Evolutionary conservation across 2,113 vertebrate species (phyloP).

Genomic region (Lamprologus lemairii): DNA sequence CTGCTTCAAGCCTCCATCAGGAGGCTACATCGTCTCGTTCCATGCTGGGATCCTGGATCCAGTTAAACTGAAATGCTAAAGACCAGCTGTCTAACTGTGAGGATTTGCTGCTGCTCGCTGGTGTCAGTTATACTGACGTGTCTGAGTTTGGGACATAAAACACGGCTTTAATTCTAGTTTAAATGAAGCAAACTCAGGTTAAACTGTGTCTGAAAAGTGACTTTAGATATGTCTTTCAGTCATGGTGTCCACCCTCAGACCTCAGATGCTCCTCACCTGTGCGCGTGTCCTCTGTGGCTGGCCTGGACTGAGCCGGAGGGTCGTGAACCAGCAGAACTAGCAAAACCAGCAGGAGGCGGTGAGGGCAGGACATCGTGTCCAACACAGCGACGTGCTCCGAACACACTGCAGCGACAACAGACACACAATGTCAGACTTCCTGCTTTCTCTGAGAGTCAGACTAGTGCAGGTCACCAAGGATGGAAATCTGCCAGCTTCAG

Average conservation of each 20-base stretch:
- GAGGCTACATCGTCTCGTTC: neutral
- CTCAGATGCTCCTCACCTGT: slow-evolving; percentile 12
- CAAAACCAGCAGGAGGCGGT: slow-evolving; percentile 22
- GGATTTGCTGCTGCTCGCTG: neutral
- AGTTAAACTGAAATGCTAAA: neutral
- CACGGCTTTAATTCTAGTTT: neutral
- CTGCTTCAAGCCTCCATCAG: neutral
- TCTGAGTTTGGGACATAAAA: neutral
- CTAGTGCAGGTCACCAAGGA: neutral
- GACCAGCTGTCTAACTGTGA: neutral
- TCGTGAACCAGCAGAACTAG: slow-evolving; percentile 26
- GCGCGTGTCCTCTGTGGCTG: slow-evolving; percentile 28
- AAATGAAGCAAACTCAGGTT: neutral
- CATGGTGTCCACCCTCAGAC: neutral
- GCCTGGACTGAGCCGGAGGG: slow-evolving; percentile 21
- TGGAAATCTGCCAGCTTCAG: neutral
- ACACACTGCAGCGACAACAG: neutral
- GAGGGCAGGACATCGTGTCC: slow-evolving; percentile 2
- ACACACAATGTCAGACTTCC: neutral
- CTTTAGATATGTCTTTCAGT: too few species aligned
- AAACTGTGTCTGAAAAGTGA: neutral
- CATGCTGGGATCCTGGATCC: neutral
- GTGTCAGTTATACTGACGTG: neutral
- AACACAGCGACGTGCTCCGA: neutral
- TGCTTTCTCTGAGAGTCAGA: neutral